phyloP scores from a whole-genome alignment of 30 jellyfish, hydroid and myxozoan species.

The Turritopsis rubra region DNA sequence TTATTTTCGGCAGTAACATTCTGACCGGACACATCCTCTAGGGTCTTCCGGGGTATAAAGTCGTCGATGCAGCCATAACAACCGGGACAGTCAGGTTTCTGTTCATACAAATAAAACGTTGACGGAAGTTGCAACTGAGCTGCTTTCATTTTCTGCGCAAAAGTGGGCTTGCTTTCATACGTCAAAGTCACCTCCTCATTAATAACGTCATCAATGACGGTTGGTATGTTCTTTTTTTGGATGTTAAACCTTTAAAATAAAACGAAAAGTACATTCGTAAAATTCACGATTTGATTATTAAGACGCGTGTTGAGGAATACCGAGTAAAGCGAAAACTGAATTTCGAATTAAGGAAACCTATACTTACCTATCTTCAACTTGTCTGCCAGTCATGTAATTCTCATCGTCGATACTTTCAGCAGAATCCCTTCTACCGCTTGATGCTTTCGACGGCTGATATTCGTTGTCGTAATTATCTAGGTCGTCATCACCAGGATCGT shows the following conservation, averaged over 20 bases:
- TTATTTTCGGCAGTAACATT: neutral
- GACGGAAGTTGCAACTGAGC: constrained; percentile 66
- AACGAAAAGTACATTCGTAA: neutral
- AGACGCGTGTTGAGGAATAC: no score
- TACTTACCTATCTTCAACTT: constrained; percentile 9
- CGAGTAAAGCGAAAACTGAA: no score
- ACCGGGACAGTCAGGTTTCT: constrained; percentile 17
- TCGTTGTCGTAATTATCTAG: constrained; percentile 24
- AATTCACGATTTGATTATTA: no score
- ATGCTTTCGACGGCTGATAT: constrained; percentile 24
- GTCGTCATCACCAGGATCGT: constrained; percentile 34
- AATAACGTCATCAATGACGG: constrained; percentile 30
- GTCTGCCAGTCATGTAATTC: neutral
- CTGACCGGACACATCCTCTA: neutral
- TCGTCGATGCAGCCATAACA: constrained; percentile 22
- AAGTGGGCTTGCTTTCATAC: constrained; percentile 52
- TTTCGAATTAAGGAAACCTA: no score
- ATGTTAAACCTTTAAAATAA: neutral
- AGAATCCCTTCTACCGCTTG: constrained; percentile 35
- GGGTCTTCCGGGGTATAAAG: neutral
- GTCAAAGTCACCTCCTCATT: constrained; percentile 69
- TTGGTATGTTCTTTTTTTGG: neutral
- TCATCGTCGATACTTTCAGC: constrained; percentile 6
- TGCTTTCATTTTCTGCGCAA: constrained; percentile 68
- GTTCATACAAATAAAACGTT: constrained; percentile 42